Conservation (phyloP, 1,140 invertebrate genomes). For the Drosophila leontia region DNA sequence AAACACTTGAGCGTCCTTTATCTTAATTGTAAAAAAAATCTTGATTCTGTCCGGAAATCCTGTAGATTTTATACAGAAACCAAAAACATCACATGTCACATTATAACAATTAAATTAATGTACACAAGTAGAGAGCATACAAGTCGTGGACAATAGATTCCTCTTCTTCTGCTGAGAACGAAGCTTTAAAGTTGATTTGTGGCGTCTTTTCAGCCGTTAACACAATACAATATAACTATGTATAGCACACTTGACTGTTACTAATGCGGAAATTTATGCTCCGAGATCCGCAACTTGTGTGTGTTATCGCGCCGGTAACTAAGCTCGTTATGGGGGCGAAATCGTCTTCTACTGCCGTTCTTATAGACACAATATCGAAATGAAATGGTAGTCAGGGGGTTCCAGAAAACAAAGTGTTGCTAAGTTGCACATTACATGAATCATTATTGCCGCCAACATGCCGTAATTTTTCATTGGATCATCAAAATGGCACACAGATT, state of each 20-base stretch:
- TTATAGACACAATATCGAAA: conserved; percentile 33
- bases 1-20: neutral
- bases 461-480: conserved; percentile 28
- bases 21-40: neutral
- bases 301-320: conserved; percentile 65
- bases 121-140: conserved; percentile 12
- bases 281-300: conserved; percentile 29
- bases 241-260: conserved; percentile 48
- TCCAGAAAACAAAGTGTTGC: conserved; percentile 15
- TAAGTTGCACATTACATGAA: conserved; percentile 7
- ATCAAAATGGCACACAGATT: conserved; percentile 48
- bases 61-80: neutral
- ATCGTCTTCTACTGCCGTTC: conserved; percentile 24
- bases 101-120: conserved; percentile 9
- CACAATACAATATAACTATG: conserved; percentile 37
- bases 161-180: conserved; percentile 16
- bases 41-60: conserved; percentile 6
- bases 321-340: conserved; percentile 42
- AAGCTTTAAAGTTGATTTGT: conserved; percentile 72
- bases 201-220: conserved; percentile 54
- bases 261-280: conserved; percentile 78
- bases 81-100: conserved; percentile 3
- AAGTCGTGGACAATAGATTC: conserved; percentile 39
- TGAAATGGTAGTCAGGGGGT: conserved; percentile 2
- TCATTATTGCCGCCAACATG: conserved; percentile 21